These are phyloP conservation scores for Pavo muticus DNA, from an alignment of 2,113 vertebrate species.

Conservation along the genomic window DNA sequence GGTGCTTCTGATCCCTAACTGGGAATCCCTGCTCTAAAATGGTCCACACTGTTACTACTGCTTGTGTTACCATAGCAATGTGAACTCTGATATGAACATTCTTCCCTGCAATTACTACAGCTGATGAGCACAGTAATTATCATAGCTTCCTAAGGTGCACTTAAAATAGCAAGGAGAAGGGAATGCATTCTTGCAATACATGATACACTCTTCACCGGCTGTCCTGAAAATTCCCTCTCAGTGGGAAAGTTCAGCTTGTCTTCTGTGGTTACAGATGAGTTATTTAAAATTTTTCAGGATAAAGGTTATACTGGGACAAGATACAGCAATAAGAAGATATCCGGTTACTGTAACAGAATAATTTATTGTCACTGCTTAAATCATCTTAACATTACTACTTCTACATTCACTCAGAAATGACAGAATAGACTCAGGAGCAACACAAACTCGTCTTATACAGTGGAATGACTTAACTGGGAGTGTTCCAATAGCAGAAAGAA, in stretches of 20 bases:
- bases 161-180: constrained; percentile 70
- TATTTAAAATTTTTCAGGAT: constrained; percentile 17
- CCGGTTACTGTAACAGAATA: not conserved
- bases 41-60: constrained; percentile 52
- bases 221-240: constrained; percentile 28
- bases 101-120: constrained; percentile 71
- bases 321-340: not conserved
- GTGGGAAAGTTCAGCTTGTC: constrained; percentile 47
- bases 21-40: constrained; percentile 64
- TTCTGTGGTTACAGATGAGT: constrained; percentile 18
- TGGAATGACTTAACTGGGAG: not conserved
- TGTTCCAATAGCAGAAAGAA: not conserved
- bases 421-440: not conserved
- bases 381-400: not conserved
- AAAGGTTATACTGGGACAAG: constrained; percentile 30
- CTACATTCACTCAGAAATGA: not conserved
- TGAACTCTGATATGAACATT: constrained; percentile 50
- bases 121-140: constrained; percentile 75
- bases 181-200: constrained; percentile 49
- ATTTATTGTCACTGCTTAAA: not conserved
- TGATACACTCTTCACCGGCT: not conserved
- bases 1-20: constrained; percentile 44
- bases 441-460: not conserved
- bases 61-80: constrained; percentile 72
- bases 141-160: constrained; percentile 69